A percentile compares a stretch with the other conserved stretches of the same genome.
These are phyloP conservation scores for Beroe ovata DNA, from an alignment of 37 sponge, comb jelly and placozoan genomes.

Conservation along the genomic window DNA sequence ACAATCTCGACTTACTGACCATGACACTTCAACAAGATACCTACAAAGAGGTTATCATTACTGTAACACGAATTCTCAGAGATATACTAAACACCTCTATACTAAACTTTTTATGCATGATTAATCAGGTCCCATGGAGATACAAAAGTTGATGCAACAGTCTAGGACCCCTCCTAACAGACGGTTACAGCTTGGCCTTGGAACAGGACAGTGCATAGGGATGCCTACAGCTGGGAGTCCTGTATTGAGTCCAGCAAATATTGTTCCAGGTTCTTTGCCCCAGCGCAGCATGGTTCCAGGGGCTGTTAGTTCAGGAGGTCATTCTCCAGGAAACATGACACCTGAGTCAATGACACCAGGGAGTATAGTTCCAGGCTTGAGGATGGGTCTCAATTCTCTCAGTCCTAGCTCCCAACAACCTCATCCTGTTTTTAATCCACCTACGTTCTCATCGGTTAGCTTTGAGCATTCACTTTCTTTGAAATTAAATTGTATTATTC, in stretches of 20 bases:
- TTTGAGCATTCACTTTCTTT: too few relatives aligned
- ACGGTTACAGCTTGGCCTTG: neutral
- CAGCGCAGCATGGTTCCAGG: neutral
- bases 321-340: neutral
- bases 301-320: too few relatives aligned
- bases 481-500: too few relatives aligned
- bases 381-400: neutral
- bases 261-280: neutral
- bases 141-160: constrained; percentile 6
- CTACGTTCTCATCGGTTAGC: neutral
- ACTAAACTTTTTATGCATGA: too few relatives aligned
- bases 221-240: neutral
- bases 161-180: neutral
- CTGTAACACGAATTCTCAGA: too few relatives aligned
- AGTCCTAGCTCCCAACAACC: neutral
- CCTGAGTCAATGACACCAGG: neutral
- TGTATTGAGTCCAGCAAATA: neutral
- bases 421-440: neutral
- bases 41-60: constrained; percentile 12
- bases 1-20: neutral
- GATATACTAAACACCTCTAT: too few relatives aligned
- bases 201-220: too few relatives aligned
- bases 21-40: neutral
- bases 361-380: neutral
- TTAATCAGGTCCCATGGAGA: constrained; percentile 8